Conservation (phyloP, 37 sponge, comb jelly and placozoan genomes). For the Axinella damicornis region DNA sequence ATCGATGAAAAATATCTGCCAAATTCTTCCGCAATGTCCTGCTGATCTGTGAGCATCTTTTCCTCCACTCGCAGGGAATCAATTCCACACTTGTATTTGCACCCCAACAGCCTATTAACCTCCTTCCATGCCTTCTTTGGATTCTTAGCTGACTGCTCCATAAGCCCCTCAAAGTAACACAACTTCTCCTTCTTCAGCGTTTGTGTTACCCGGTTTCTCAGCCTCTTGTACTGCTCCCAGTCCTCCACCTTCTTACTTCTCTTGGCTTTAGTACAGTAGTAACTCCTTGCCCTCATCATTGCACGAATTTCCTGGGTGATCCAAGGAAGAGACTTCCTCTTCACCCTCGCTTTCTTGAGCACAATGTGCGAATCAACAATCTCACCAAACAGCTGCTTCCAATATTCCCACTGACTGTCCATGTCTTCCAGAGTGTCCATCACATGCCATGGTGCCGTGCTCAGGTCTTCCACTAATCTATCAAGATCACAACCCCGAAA, state of each 20-base stretch:
- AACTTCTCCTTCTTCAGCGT: slow-evolving; percentile 11
- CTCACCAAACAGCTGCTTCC: slow-evolving; percentile 32
- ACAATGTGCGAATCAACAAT: slow-evolving; percentile 14
- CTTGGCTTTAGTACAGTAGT: slow-evolving; percentile 16
- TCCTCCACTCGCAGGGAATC: neutral
- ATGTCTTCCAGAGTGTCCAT: slow-evolving; percentile 37
- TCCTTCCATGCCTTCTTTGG: slow-evolving; percentile 42
- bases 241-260: slow-evolving; percentile 7
- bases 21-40: slow-evolving; percentile 34
- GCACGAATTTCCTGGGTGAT: neutral
- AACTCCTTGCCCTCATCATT: slow-evolving; percentile 10
- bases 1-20: slow-evolving; percentile 18
- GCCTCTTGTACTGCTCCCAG: slow-evolving; percentile 26
- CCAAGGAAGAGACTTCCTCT: slow-evolving; percentile 37
- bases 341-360: slow-evolving; percentile 1
- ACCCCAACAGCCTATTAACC: slow-evolving; percentile 4
- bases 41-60: neutral
- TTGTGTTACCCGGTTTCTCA: slow-evolving; percentile 9
- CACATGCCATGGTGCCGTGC: slow-evolving; percentile 20
- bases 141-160: neutral
- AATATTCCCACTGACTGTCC: slow-evolving; percentile 38
- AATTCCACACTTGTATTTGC: neutral
- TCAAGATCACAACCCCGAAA: slow-evolving; percentile 19
- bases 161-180: neutral
- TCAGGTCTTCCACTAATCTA: neutral